Evolutionary conservation across 2,888 invertebrate genomes (phyloP).

Genomic region (Biston stratarius): DNA sequence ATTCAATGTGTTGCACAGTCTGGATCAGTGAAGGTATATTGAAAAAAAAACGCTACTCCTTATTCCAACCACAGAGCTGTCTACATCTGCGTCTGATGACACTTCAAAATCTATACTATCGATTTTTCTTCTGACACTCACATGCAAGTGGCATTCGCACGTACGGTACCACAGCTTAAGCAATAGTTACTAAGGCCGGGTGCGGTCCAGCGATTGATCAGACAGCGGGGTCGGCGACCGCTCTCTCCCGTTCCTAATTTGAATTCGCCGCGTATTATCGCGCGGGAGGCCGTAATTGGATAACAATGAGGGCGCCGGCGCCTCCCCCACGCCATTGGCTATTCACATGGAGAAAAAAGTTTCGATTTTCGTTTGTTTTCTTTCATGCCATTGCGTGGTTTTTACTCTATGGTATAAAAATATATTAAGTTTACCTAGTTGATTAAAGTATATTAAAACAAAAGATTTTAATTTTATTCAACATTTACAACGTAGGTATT

Average conservation of each 20-base stretch:
- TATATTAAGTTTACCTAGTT: not conserved
- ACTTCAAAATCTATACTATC: conserved; percentile 27
- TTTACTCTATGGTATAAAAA: not conserved
- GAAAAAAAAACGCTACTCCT: not conserved
- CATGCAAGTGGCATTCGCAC: conserved; percentile 32
- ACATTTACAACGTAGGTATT: conserved; percentile 20
- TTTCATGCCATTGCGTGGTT: conserved; percentile 17
- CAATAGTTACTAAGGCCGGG: conserved; percentile 44
- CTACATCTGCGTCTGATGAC: conserved; percentile 5
- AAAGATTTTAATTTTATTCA: conserved; percentile 3
- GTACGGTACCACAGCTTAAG: conserved; percentile 7
- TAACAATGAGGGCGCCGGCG: conserved; percentile 83
- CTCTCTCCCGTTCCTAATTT: conserved; percentile 83
- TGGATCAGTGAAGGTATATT: too few relatives aligned
- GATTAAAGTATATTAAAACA: conserved; percentile 5
- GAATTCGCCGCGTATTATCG: conserved; percentile 85
- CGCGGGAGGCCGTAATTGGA: conserved; percentile 84
- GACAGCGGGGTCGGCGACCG: conserved; percentile 78
- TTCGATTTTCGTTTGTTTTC: conserved; percentile 34
- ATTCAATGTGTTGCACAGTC: too few relatives aligned
- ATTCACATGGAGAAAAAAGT: conserved; percentile 59
- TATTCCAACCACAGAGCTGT: not conserved
- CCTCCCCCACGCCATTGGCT: conserved; percentile 69
- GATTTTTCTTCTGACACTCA: conserved; percentile 30
- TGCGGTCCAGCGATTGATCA: conserved; percentile 80